Conservation (phyloP, 1,140 invertebrate genomes). For the Nephila pilipes region DNA sequence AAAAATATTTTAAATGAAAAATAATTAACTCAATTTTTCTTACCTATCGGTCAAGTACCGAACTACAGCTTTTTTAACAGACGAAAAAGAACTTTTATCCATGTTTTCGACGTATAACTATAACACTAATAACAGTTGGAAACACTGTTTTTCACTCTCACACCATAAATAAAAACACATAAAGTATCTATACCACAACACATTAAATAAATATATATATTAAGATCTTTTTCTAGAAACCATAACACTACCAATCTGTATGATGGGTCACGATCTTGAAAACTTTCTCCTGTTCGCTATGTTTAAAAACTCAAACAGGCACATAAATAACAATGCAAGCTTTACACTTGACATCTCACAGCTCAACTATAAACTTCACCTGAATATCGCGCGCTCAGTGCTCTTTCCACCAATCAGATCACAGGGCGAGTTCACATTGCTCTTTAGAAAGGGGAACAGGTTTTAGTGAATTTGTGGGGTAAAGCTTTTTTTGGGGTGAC, state of each 20-base stretch:
- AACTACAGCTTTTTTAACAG: background rate
- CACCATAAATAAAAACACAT: too few species aligned
- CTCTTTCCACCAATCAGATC: background rate
- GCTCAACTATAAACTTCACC: background rate
- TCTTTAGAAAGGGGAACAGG: slow-evolving; percentile 2
- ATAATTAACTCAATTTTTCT: background rate
- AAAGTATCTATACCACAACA: too few species aligned
- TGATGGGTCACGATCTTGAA: background rate
- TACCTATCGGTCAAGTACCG: background rate
- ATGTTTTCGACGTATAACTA: background rate
- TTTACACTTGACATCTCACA: background rate
- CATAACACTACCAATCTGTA: background rate
- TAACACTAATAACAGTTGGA: too few species aligned
- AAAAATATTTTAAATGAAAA: too few species aligned
- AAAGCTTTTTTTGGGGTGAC: too few species aligned
- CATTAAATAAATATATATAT: too few species aligned
- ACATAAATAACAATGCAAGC: background rate
- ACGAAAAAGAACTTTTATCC: slow-evolving; percentile 7
- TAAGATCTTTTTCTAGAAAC: too few species aligned
- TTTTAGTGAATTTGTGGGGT: background rate
- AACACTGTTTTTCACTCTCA: too few species aligned
- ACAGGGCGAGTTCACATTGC: background rate
- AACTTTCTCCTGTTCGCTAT: background rate
- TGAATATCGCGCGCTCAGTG: background rate
- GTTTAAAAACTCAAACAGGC: background rate